Conservation (phyloP, 2,113 vertebrate species). For the Melanocharis versteri region DNA sequence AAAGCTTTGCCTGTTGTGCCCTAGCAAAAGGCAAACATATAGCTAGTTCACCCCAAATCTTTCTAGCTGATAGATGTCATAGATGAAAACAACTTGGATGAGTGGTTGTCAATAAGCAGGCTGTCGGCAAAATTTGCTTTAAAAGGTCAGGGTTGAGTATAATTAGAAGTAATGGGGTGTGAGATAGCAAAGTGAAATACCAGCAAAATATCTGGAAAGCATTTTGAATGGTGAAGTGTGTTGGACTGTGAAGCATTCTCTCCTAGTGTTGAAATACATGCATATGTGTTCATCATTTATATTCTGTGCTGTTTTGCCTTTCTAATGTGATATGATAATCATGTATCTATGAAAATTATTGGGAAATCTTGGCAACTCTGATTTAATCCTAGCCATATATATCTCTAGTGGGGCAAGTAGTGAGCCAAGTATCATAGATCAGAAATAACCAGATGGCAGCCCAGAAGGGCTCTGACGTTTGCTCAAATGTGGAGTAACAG, state of each 20-base stretch:
- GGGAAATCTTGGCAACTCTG: neutral
- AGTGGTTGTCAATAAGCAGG: neutral
- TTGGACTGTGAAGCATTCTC: slow-evolving; percentile 32
- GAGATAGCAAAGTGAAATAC: neutral
- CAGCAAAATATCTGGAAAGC: neutral
- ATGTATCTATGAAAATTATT: slow-evolving; percentile 25
- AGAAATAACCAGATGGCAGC: slow-evolving; percentile 45
- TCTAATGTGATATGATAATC: slow-evolving; percentile 22
- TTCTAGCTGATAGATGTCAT: neutral
- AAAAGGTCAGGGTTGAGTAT: neutral
- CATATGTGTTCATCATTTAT: slow-evolving; percentile 30
- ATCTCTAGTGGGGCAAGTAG: neutral
- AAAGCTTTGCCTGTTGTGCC: neutral
- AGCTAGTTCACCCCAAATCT: neutral
- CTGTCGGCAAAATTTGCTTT: neutral
- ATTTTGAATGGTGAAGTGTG: slow-evolving; percentile 9
- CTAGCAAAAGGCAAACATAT: neutral
- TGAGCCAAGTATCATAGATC: slow-evolving; percentile 19
- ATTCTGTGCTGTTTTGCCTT: slow-evolving; percentile 8
- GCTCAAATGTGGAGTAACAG: slow-evolving; percentile 37
- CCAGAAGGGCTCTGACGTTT: slow-evolving; percentile 48
- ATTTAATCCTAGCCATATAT: neutral
- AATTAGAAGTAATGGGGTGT: slow-evolving; percentile 24
- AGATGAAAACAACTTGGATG: neutral
- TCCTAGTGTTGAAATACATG: slow-evolving; percentile 12